Percentiles rank a stretch among this genome's conserved stretches.
These are phyloP conservation scores for Alexandromys fortis DNA, from an alignment of 2,113 vertebrate genomes.

Conservation along the genomic window DNA sequence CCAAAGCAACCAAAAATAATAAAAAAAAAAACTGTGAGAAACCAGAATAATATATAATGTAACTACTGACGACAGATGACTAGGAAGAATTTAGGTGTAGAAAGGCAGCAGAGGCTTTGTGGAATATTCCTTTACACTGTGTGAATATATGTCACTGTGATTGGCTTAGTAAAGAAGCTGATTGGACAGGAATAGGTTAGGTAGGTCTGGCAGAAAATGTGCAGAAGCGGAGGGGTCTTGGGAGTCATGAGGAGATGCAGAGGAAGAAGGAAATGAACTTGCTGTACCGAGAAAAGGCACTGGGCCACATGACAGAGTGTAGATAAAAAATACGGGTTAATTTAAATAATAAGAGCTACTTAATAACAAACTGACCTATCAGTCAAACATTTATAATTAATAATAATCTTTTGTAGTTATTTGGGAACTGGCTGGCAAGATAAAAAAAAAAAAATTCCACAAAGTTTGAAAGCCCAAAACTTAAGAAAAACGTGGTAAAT, in stretches of 20 bases:
- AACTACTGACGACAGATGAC: neutral
- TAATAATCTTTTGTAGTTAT: neutral
- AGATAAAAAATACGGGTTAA: neutral
- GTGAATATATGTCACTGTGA: neutral
- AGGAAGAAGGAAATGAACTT: neutral
- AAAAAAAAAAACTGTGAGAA: neutral
- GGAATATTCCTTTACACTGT: neutral
- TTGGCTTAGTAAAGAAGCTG: neutral
- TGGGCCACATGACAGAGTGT: neutral
- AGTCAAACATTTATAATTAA: neutral
- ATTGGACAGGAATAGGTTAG: neutral
- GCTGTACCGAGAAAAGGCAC: neutral
- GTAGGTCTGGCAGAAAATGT: neutral
- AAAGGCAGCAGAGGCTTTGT: no score
- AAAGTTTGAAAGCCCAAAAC: neutral
- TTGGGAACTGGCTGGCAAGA: neutral
- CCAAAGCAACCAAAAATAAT: conserved; percentile 11
- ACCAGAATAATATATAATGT: neutral
- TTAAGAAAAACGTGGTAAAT: neutral
- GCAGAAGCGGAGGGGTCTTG: no score
- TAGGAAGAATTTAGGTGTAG: neutral
- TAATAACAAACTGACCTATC: neutral
- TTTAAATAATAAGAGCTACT: neutral
- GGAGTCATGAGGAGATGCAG: neutral
- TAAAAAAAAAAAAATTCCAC: neutral